Percentiles rank a stretch among this genome's conserved stretches.
phyloP scores from a whole-genome alignment of 2,113 vertebrate genomes.

The Cyanocitta stelleri region DNA sequence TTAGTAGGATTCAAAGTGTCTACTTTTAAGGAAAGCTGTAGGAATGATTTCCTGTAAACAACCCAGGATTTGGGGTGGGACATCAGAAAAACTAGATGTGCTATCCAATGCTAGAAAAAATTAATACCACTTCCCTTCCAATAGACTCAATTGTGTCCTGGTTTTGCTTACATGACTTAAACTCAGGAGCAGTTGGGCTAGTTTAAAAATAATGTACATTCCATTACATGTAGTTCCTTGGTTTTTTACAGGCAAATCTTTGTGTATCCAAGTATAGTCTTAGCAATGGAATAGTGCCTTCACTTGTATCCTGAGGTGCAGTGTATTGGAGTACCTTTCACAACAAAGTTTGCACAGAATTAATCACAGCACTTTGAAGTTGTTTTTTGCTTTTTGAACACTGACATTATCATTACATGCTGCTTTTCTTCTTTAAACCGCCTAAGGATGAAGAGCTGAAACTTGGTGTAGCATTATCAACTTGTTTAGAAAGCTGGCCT shows the following conservation, averaged over 20 bases:
- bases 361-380: neutral
- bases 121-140: neutral
- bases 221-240: neutral
- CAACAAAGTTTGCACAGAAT: neutral
- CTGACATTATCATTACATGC: neutral
- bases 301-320: neutral
- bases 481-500: neutral
- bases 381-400: neutral
- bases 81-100: neutral
- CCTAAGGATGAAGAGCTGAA: neutral
- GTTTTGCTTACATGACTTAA: neutral
- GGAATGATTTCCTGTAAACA: neutral
- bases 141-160: neutral
- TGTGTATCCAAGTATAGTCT: neutral
- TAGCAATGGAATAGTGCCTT: neutral
- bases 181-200: neutral
- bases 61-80: neutral
- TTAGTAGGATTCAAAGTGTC: neutral
- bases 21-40: neutral
- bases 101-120: neutral
- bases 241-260: neutral
- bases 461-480: neutral
- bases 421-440: slow-evolving; percentile 1
- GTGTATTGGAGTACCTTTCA: neutral
- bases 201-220: neutral